Percentiles rank a stretch among this genome's conserved stretches.
Evolutionary conservation across 2,113 vertebrate species (phyloP).

Genomic region (Psephotus haematonotus): DNA sequence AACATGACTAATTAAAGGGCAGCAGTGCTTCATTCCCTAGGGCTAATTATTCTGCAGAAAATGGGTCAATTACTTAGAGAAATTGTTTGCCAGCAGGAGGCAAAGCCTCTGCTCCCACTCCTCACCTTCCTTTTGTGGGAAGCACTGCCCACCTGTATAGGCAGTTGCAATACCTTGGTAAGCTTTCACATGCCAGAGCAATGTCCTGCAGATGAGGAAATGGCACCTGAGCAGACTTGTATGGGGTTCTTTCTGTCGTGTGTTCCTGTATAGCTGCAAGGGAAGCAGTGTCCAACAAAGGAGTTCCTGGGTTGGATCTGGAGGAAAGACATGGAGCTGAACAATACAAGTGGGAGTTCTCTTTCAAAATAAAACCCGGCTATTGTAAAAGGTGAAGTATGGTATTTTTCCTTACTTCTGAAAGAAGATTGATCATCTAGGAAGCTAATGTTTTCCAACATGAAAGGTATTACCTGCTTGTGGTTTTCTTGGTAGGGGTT

Average conservation of each 20-base stretch:
- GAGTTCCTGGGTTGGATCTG: not conserved
- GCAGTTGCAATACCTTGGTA: not conserved
- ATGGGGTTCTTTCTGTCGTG: not conserved
- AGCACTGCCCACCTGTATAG: not conserved
- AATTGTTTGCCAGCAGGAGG: conserved; percentile 21
- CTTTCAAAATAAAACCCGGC: not conserved
- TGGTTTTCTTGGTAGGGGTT: not conserved
- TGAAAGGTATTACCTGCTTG: not conserved
- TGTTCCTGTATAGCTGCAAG: not conserved
- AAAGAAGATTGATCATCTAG: not conserved
- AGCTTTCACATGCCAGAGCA: not conserved
- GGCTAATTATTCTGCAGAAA: conserved; percentile 46
- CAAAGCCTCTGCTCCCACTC: not conserved
- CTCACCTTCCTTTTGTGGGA: not conserved
- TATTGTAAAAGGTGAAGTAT: not conserved
- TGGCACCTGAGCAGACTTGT: not conserved
- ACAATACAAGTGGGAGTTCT: not conserved
- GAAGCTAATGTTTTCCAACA: not conserved
- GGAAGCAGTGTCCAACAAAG: not conserved
- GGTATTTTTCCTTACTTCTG: not conserved
- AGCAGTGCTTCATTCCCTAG: not conserved
- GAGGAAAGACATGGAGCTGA: not conserved
- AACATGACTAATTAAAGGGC: conserved; percentile 43
- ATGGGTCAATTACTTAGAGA: conserved; percentile 31
- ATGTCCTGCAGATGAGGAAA: not conserved